A percentile compares a stretch with the other conserved stretches of the same genome.
These are phyloP conservation scores for Incurvaria masculella DNA, from an alignment of 2,888 invertebrate species.

Conservation along the genomic window DNA sequence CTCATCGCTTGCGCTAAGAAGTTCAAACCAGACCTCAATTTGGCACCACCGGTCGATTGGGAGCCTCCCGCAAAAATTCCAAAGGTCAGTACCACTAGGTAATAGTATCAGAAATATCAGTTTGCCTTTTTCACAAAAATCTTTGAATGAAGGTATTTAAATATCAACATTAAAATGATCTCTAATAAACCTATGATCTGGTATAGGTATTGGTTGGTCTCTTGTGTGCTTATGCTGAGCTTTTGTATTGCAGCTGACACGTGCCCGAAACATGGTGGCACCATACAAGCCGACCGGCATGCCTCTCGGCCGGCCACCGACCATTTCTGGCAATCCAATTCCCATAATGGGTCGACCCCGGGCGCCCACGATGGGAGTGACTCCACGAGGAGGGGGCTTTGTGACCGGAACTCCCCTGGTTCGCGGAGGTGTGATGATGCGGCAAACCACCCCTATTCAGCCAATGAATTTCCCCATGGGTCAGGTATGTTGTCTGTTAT, in stretches of 20 bases:
- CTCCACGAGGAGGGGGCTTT: neutral
- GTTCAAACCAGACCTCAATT: conserved; percentile 85
- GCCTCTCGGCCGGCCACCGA: conserved; percentile 13
- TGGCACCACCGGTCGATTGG: conserved; percentile 87
- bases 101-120: neutral
- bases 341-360: conserved; percentile 3
- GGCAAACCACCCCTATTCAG: conserved; percentile 44
- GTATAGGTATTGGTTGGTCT: no score
- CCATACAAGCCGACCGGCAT: conserved; percentile 31
- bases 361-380: conserved; percentile 20
- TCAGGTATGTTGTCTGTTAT: neutral
- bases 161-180: no score
- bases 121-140: no score
- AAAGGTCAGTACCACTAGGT: conserved; percentile 38
- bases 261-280: conserved; percentile 16
- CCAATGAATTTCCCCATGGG: neutral
- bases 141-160: no score
- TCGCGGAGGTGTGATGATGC: conserved; percentile 49
- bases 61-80: conserved; percentile 94
- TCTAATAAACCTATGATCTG: no score
- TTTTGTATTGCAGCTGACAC: conserved; percentile 9
- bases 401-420: conserved; percentile 11
- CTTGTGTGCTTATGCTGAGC: no score
- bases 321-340: neutral
- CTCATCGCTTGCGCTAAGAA: conserved; percentile 87